phyloP scores from a whole-genome alignment of 2,113 vertebrate genomes.

The Actenoides lindsayi region DNA sequence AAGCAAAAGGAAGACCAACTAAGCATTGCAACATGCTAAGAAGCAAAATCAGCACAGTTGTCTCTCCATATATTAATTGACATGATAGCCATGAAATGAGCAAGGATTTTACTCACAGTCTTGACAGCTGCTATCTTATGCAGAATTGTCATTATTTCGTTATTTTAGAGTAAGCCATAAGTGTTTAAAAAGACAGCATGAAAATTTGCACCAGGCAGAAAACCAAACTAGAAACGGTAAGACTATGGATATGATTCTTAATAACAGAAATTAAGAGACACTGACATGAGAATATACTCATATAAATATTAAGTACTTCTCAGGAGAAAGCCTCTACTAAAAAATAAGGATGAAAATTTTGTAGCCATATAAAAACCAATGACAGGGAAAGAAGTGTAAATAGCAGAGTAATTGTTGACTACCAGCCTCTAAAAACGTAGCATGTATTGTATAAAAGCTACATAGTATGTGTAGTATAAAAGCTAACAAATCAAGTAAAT shows the following conservation, averaged over 20 bases:
- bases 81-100: constrained; percentile 37
- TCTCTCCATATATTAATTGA: neutral
- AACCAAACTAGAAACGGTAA: neutral
- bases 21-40: neutral
- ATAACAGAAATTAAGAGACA: neutral
- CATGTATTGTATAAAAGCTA: neutral
- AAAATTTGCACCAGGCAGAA: constrained; percentile 12
- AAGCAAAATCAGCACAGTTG: constrained; percentile 43
- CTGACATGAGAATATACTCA: neutral
- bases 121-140: constrained; percentile 54
- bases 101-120: constrained; percentile 15
- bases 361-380: neutral
- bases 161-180: constrained; percentile 54
- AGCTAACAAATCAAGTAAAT: neutral
- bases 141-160: constrained; percentile 46
- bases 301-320: neutral
- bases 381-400: neutral
- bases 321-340: neutral
- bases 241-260: neutral
- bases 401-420: neutral
- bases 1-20: neutral
- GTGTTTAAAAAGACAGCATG: constrained; percentile 30
- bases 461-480: neutral
- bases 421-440: neutral
- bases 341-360: neutral